These are phyloP conservation scores for Pelecanoides urinatrix DNA, from an alignment of 2,113 vertebrate species.

Conservation along the genomic window DNA sequence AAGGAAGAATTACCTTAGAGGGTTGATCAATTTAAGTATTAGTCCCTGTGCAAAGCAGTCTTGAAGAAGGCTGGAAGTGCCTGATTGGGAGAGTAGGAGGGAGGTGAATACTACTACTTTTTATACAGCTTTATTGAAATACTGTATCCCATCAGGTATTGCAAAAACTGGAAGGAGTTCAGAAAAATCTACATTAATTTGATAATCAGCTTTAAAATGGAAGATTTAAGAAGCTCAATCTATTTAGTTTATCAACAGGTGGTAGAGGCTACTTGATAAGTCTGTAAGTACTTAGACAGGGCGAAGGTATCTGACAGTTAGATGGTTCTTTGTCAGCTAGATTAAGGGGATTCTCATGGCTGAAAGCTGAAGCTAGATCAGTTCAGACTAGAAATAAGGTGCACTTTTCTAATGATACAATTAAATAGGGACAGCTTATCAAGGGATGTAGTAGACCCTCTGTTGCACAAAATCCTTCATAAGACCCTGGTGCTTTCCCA, in stretches of 20 bases:
- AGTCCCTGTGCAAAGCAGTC: not conserved
- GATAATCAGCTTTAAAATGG: conserved; percentile 45
- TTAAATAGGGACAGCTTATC: conserved; percentile 17
- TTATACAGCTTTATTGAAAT: not conserved
- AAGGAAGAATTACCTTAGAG: not conserved
- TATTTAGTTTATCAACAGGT: conserved; percentile 59
- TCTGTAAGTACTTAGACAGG: conserved; percentile 6
- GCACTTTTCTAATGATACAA: conserved; percentile 11
- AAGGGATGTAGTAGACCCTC: not conserved
- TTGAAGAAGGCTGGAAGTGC: not conserved
- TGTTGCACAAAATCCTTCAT: not conserved
- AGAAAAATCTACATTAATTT: conserved; percentile 30
- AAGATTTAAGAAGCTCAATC: conserved; percentile 59
- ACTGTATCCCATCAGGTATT: not conserved
- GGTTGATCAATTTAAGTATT: not conserved
- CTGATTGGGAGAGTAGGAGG: not conserved
- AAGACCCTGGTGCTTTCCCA: not conserved
- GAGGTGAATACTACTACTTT: not conserved
- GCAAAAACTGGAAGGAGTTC: conserved; percentile 2
- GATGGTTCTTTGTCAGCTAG: conserved; percentile 37
- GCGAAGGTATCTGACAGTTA: conserved; percentile 20
- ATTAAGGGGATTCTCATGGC: conserved; percentile 43
- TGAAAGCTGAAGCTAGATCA: conserved; percentile 37
- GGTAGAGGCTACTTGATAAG: conserved; percentile 45
- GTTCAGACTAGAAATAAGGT: conserved; percentile 32